Evolutionary conservation across 2,797 vertebrate species (phyloP), one percentile per base, ranked within the genome.

Genomic region (Sylvia borin): DNA sequence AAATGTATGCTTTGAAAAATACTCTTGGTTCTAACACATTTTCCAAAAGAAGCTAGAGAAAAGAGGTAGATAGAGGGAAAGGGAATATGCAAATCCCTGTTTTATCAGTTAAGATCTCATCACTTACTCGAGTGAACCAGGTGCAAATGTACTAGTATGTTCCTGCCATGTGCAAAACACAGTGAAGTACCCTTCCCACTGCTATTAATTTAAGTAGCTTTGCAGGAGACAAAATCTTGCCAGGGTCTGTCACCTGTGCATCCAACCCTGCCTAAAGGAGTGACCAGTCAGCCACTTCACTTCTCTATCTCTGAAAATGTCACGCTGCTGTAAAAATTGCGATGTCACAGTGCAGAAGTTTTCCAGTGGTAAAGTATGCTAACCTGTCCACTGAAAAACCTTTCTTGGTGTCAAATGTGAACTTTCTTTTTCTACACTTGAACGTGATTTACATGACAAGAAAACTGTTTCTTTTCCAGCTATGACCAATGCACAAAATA

Each of bases 1-100:
- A 72, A 84, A 81, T 27, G 15, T 10, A 26, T 65, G 21, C 42
- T 85, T 85, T 68, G 26, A 43, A 92, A 94, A 90, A 51, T 53
- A 88, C 13, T 80, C 71, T 78, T 36, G 7, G 14, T 85, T 85
- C 67, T 87, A 58, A 62, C 13, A 38, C 4, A 18, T 79, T 61
- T 75, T 67, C 20, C 50, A 74, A 36, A 12, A 70, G 70, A 93
- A 87, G n/a, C 25, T 53, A 51, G 20, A 75, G 64, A 72, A 88
- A 50, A 88, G 21, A 58, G 29, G 13, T 61, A 68, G 55, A 34
- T 22, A 66, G 38, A 65, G 24, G 21, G 27, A 48, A 87, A 84
- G 16, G 9, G 34, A 87, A 85, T 79, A 79, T 34, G 38, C 15
- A 54, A 34, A 70, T 36, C 10, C 25, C 22, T 84, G 4, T 32